phyloP scores from a whole-genome alignment of 2,113 vertebrate genomes.

The Cochlearius cochlearius region DNA sequence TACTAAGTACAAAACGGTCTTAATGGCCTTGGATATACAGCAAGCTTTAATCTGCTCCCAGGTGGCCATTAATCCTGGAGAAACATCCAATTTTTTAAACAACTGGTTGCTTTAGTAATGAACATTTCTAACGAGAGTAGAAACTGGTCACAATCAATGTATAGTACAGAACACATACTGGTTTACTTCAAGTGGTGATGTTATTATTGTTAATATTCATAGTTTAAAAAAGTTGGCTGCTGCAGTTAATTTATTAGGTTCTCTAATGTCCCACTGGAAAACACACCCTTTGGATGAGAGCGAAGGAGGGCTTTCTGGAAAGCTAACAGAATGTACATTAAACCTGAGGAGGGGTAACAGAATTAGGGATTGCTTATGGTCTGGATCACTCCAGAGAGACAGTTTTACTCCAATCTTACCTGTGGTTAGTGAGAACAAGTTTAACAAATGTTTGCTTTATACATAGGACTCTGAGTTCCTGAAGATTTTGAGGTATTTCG shows the following conservation, averaged over 20 bases:
- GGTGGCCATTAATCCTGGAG: slow-evolving; percentile 27
- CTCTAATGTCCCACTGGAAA: background rate
- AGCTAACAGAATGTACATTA: background rate
- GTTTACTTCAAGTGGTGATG: background rate
- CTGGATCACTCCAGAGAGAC: background rate
- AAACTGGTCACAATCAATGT: background rate
- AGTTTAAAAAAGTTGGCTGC: background rate
- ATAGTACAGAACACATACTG: background rate
- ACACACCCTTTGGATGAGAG: background rate
- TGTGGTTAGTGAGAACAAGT: background rate
- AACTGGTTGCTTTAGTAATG: background rate
- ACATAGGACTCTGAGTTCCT: background rate
- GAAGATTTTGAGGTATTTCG: background rate
- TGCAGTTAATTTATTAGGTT: background rate
- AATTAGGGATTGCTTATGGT: background rate
- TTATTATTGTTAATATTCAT: background rate
- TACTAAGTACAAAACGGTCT: slow-evolving; percentile 50
- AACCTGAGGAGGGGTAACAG: background rate
- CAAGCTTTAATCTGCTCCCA: slow-evolving; percentile 35
- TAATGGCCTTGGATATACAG: slow-evolving; percentile 43
- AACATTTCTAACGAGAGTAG: background rate
- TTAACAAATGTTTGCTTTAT: background rate
- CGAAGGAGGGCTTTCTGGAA: background rate
- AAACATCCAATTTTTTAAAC: background rate
- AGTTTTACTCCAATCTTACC: background rate